Evolutionary conservation across 1,140 invertebrate genomes (phyloP).

Genomic region (Drosophila malerkotliana): DNA sequence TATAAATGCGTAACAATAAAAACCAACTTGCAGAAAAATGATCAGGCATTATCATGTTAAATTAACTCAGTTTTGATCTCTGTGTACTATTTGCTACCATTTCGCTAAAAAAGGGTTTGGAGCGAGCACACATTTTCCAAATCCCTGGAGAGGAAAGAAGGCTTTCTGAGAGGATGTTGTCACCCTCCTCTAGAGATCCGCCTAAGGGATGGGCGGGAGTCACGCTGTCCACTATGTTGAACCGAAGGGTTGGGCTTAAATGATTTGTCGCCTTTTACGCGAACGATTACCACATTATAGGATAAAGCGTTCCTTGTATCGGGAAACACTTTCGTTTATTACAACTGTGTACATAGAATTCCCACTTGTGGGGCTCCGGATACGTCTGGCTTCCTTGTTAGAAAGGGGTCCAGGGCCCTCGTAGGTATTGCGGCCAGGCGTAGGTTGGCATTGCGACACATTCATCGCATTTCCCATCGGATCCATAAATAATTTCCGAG

Average conservation of each 20-base stretch:
- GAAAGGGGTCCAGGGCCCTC: constrained; percentile 5
- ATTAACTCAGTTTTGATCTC: background rate
- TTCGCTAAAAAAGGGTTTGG: constrained; percentile 52
- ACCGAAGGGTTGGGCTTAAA: constrained; percentile 63
- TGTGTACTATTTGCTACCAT: constrained; percentile 38
- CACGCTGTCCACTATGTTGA: background rate
- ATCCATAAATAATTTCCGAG: constrained; percentile 75
- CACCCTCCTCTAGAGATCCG: constrained; percentile 60
- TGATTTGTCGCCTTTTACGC: constrained; percentile 83
- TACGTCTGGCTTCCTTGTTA: background rate
- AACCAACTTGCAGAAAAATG: background rate
- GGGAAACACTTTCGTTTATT: constrained; percentile 82
- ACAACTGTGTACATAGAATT: constrained; percentile 56
- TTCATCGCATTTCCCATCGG: constrained; percentile 75
- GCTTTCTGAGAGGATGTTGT: constrained; percentile 49
- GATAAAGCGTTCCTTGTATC: constrained; percentile 77
- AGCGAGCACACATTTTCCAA: constrained; percentile 63
- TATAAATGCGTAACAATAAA: background rate
- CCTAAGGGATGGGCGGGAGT: background rate
- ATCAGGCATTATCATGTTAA: background rate
- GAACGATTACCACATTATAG: constrained; percentile 83
- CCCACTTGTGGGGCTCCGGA: constrained; percentile 59
- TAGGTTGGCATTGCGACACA: constrained; percentile 69
- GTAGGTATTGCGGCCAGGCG: background rate
- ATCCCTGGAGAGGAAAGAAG: background rate